A percentile compares a stretch with the other conserved stretches of the same genome.
Evolutionary conservation across 2,113 vertebrate genomes (phyloP).

Genomic region (Heteronetta atricapilla): DNA sequence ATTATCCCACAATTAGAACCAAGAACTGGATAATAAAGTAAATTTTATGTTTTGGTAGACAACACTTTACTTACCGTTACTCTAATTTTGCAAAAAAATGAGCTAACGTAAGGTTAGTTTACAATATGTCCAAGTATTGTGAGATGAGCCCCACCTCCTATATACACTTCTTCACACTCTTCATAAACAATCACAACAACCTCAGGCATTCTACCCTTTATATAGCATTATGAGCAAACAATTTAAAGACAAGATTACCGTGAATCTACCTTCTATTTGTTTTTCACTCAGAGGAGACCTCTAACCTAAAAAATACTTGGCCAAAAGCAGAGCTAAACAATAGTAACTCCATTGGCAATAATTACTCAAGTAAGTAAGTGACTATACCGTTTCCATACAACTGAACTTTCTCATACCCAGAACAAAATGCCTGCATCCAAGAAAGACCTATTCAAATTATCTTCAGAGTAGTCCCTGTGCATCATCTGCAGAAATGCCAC

Average conservation of each 20-base stretch:
- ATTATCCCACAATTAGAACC: neutral
- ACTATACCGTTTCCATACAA: neutral
- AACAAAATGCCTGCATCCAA: neutral
- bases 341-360: neutral
- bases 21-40: neutral
- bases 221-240: neutral
- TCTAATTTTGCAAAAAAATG: neutral
- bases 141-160: neutral
- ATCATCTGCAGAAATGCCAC: neutral
- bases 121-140: neutral
- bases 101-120: neutral
- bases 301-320: neutral
- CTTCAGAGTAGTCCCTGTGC: neutral
- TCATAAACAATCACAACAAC: neutral
- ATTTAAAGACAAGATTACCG: neutral
- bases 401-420: neutral
- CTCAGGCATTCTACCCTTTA: neutral
- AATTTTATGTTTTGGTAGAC: neutral
- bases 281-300: neutral
- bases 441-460: neutral
- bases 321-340: neutral
- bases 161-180: neutral
- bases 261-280: neutral
- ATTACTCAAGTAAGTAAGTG: accelerated
- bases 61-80: neutral